These are phyloP conservation scores for Acrobasis repandana DNA, from an alignment of 2,888 invertebrate genomes.

Conservation along the genomic window DNA sequence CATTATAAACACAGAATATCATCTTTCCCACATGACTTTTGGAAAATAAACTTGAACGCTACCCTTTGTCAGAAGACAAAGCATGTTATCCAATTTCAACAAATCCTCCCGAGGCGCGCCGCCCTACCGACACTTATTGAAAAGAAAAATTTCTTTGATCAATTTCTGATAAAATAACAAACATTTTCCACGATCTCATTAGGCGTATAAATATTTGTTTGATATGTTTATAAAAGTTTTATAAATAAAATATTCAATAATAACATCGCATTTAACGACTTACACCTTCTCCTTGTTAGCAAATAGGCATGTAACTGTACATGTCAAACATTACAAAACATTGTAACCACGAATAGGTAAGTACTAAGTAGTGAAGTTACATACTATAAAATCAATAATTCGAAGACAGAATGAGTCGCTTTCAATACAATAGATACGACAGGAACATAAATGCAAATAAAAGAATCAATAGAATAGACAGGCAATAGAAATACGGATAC, in stretches of 20 bases:
- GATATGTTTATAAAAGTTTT: not conserved
- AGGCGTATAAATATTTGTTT: slow-evolving; percentile 20
- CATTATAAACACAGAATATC: not conserved
- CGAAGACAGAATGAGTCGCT: not conserved
- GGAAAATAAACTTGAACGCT: slow-evolving; percentile 37
- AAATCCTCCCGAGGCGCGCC: slow-evolving; percentile 48
- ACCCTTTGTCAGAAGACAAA: slow-evolving; percentile 53
- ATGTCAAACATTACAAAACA: too few relatives aligned
- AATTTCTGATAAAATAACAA: slow-evolving; percentile 37
- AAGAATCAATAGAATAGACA: not conserved
- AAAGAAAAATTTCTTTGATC: slow-evolving; percentile 47
- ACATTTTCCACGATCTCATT: slow-evolving; percentile 27
- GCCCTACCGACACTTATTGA: slow-evolving; percentile 40
- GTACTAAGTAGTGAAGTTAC: too few relatives aligned
- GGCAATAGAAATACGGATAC: not conserved
- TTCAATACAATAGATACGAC: not conserved
- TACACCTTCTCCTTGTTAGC: too few relatives aligned
- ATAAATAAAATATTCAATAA: not conserved
- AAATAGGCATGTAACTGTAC: too few relatives aligned
- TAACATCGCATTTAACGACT: not conserved
- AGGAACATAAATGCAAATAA: not conserved
- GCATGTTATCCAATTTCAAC: slow-evolving; percentile 58
- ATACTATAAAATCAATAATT: too few relatives aligned
- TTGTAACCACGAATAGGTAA: too few relatives aligned
- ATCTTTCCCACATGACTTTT: not conserved